Evolutionary conservation across 2,888 invertebrate genomes (phyloP).

Genomic region (Eurytoma californica): DNA sequence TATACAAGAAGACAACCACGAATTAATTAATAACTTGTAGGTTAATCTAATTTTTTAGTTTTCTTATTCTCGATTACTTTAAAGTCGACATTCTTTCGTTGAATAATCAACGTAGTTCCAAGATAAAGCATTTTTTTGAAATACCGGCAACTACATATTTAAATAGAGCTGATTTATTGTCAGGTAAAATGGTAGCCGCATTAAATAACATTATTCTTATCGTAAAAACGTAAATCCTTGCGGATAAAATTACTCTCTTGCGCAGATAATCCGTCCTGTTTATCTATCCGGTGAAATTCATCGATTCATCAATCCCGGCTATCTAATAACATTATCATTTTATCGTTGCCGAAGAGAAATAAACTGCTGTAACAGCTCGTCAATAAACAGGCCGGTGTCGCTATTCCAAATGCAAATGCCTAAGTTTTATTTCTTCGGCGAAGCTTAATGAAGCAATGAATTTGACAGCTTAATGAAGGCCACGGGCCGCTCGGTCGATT

Average conservation of each 20-base stretch:
- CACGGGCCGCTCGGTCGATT: constrained; percentile 30
- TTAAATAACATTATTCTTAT: too few relatives aligned
- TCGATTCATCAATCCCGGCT: constrained; percentile 43
- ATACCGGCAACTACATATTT: too few relatives aligned
- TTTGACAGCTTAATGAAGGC: constrained; percentile 51
- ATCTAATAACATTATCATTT: constrained; percentile 49
- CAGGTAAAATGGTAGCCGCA: too few relatives aligned
- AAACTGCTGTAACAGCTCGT: constrained; percentile 48
- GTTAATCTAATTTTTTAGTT: too few relatives aligned
- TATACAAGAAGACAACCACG: too few relatives aligned
- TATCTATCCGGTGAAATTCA: constrained; percentile 34
- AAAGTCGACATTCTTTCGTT: too few relatives aligned
- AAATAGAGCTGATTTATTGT: too few relatives aligned
- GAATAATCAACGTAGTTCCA: too few relatives aligned
- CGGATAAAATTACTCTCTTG: background rate
- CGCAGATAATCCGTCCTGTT: constrained; percentile 21
- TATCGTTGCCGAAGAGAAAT: constrained; percentile 42
- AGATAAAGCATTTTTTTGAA: too few relatives aligned
- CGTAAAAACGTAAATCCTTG: too few relatives aligned
- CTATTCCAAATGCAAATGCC: constrained; percentile 47
- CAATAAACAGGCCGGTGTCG: constrained; percentile 21
- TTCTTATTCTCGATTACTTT: too few relatives aligned
- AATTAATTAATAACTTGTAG: too few relatives aligned
- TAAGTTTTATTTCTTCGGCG: constrained; percentile 51
- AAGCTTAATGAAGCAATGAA: constrained; percentile 52